These are phyloP conservation scores for Drosophila sturtevanti DNA, from an alignment of 1,140 invertebrate genomes.

Conservation along the genomic window DNA sequence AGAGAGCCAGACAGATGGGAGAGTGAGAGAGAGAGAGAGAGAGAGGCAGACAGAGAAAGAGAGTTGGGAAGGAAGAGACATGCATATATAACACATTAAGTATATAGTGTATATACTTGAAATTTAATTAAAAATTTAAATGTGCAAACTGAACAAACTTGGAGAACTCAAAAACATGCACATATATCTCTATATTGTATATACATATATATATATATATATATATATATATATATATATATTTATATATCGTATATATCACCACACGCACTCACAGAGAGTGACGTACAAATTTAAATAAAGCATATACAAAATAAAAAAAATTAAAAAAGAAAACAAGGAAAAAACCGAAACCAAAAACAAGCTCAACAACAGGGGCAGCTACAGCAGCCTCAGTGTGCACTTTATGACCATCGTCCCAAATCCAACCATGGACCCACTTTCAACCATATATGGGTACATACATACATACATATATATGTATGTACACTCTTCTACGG, in stretches of 20 bases:
- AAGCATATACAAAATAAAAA: slow-evolving; percentile 49
- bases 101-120: slow-evolving; percentile 49
- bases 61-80: slow-evolving; percentile 22
- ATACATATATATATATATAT: neutral
- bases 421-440: neutral
- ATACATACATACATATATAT: neutral
- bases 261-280: slow-evolving; percentile 28
- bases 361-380: slow-evolving; percentile 1
- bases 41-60: neutral
- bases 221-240: slow-evolving; percentile 9
- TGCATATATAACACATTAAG: slow-evolving; percentile 49
- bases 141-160: slow-evolving; percentile 44
- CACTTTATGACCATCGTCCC: slow-evolving; percentile 62
- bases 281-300: slow-evolving; percentile 57
- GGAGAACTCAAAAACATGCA: neutral
- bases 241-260: slow-evolving; percentile 16
- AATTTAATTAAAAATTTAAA: slow-evolving; percentile 79
- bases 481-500: neutral
- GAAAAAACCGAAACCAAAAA: slow-evolving; percentile 30
- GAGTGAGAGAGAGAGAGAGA: neutral
- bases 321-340: slow-evolving; percentile 31
- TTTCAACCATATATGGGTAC: neutral
- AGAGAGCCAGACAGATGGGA: slow-evolving; percentile 14
- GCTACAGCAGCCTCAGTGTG: slow-evolving; percentile 17
- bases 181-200: neutral